Conservation (phyloP, 2,113 vertebrate genomes). For the Periophthalmus modestus region DNA sequence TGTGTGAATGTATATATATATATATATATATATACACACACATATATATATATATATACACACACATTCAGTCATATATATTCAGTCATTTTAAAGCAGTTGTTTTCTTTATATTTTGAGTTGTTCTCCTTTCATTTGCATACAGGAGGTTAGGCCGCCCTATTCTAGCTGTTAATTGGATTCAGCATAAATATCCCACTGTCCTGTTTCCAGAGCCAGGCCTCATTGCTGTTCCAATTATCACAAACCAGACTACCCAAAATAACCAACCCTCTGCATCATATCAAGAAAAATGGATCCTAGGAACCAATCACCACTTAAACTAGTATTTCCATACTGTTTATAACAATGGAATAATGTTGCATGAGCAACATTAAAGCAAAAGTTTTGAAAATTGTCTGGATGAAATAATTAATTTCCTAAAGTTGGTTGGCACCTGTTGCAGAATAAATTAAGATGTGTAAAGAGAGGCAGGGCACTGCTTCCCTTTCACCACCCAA, state of each 20-base stretch:
- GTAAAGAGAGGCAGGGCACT: no score
- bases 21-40: no score
- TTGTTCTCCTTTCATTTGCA: conserved; percentile 11
- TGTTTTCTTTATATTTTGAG: conserved; percentile 8
- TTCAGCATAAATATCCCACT: conserved; percentile 70
- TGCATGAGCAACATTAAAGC: background rate
- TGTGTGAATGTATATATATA: no score
- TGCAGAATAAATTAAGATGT: no score
- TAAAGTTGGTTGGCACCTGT: no score
- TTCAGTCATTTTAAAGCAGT: background rate
- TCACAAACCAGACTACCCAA: conserved; percentile 5
- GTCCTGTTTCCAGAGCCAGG: conserved; percentile 38
- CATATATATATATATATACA: no score
- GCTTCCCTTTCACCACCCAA: no score
- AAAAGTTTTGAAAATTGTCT: background rate
- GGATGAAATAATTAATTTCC: no score
- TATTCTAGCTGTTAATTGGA: conserved; percentile 72
- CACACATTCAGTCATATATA: no score
- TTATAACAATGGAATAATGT: background rate
- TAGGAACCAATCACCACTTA: background rate
- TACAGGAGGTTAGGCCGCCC: conserved; percentile 61
- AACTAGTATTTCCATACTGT: background rate
- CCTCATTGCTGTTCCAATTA: conserved; percentile 20
- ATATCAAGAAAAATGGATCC: background rate
- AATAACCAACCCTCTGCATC: background rate